Conservation (phyloP, 2,888 invertebrate genomes). For the Acanthosepion esculentum region DNA sequence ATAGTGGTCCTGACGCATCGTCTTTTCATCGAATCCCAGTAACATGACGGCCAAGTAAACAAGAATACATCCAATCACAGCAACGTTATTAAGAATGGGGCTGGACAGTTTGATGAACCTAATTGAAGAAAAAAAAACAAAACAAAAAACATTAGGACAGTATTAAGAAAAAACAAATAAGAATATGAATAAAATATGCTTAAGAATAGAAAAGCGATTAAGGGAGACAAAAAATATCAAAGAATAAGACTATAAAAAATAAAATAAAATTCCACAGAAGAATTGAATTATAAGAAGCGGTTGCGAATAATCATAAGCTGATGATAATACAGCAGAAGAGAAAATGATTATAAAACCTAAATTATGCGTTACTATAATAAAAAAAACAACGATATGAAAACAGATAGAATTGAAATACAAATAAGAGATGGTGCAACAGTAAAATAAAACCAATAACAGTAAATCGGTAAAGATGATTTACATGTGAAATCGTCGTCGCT, state of each 20-base stretch:
- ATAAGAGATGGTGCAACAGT: no score
- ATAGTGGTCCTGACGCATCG: slow-evolving; percentile 81
- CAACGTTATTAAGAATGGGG: slow-evolving; percentile 92
- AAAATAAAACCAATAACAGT: no score
- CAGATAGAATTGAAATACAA: no score
- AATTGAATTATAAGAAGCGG: background rate
- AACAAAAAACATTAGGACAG: background rate
- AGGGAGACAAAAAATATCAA: background rate
- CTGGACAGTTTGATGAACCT: slow-evolving; percentile 92
- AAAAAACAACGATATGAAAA: no score
- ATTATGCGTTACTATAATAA: no score
- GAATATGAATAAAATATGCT: background rate
- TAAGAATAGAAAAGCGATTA: background rate
- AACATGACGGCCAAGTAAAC: slow-evolving; percentile 92
- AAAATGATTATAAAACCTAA: no score
- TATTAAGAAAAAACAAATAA: background rate
- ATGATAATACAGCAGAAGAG: no score
- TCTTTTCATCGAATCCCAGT: slow-evolving; percentile 88
- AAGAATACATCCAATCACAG: slow-evolving; percentile 89
- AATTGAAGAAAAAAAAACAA: background rate
- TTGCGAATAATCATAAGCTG: no score
- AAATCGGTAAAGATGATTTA: no score
- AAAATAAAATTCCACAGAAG: background rate
- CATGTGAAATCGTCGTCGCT: no score
- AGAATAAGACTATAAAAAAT: background rate